Base-by-base conservation (phyloP, 2,888 invertebrate species). In the Pseudococcus jackbeardsleyi region DNA sequence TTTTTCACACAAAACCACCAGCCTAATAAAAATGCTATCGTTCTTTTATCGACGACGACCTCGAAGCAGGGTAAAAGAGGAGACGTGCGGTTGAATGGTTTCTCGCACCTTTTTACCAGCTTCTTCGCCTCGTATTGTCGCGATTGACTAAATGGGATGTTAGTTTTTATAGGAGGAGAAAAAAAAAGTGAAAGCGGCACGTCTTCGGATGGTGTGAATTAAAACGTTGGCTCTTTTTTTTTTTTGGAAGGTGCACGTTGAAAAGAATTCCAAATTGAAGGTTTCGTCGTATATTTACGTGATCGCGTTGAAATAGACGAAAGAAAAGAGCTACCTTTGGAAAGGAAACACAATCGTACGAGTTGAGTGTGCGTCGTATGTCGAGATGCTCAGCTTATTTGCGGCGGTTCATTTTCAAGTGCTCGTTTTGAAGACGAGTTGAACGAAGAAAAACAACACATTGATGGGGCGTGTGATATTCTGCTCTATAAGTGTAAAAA, bases 1-100 rank as follows among this genome's bases (percentile, higher is more conserved):
- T 72, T 72, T 72, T 72, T 72, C 72, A 17, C 17, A 26, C 68
- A 26, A 26, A 72, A 72, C 72, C 33, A 39, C 33, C 11, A 72
- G 72, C 33, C 33, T 72, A 72, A 72, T 72, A 72, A 72, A 72
- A 64, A 72, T 33, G 19, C 72, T 17, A 72, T 72, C 33, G 72
- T 72, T 72, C 33, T 72, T 72, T 72, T 33, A 72, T 72, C 33
- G 72, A 17, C 33, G 72, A 72, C 33, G n/a, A 15, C 15, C 8
- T n/a, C n/a, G 54, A 64, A 64, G 22, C 11, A 22, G 22, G 1
- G 22, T 50, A n/a, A 4, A 19, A 33, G 33, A 12, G 26, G 33
- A 17, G 15, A 33, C 17, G 33, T 12, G 11, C 33, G 72, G 72
- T 72, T 72, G 33, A 72, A 33, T 33, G 39, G 33, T 17, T 33